phyloP scores from a whole-genome alignment of 2,888 invertebrate genomes.

The Cephus pygmeus region DNA sequence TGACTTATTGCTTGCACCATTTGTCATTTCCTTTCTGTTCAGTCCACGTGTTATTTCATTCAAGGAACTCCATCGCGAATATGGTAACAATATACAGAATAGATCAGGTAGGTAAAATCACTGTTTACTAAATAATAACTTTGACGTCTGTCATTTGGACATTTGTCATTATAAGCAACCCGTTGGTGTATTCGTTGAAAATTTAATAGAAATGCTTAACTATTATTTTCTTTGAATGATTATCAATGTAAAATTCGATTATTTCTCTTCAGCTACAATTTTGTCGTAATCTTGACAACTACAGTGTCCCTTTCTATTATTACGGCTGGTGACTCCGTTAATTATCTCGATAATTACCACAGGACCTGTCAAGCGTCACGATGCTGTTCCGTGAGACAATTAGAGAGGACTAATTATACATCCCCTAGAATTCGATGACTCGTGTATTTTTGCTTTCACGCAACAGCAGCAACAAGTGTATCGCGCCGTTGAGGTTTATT shows the following conservation, averaged over 20 bases:
- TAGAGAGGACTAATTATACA: background rate
- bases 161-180: background rate
- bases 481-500: background rate
- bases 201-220: background rate
- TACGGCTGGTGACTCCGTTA: background rate
- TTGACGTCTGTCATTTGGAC: too few relatives aligned
- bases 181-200: background rate
- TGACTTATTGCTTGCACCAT: background rate
- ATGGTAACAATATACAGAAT: background rate
- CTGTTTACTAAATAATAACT: background rate
- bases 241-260: background rate
- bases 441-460: background rate
- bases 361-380: background rate
- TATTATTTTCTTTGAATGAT: background rate
- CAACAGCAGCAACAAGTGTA: background rate
- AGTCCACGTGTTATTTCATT: background rate
- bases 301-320: background rate
- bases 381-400: background rate
- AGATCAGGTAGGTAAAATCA: background rate
- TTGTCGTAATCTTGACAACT: background rate
- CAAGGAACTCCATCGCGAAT: background rate
- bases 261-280: background rate
- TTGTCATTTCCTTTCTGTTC: background rate
- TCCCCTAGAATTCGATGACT: background rate
- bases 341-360: background rate